These are phyloP conservation scores for Hippoglossus hippoglossus DNA, from an alignment of 2,797 vertebrate genomes.

Conservation along the genomic window DNA sequence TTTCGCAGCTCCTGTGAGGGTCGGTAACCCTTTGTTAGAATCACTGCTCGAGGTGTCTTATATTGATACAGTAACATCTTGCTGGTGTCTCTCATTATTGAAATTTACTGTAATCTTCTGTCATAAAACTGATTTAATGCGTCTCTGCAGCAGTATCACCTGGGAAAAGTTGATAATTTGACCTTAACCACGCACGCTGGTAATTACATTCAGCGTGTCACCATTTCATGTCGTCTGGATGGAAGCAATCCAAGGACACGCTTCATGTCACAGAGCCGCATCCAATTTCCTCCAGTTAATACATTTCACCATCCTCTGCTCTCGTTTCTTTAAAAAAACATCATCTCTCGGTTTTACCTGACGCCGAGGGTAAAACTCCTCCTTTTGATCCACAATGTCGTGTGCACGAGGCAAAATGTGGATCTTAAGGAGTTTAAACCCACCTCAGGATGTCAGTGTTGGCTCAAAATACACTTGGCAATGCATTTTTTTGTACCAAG, in stretches of 20 bases:
- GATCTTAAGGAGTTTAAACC: neutral
- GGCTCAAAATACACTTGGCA: conserved; percentile 23
- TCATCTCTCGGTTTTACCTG: neutral
- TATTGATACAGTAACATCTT: neutral
- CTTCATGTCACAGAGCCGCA: conserved; percentile 23
- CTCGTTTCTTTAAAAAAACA: neutral
- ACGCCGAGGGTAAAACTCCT: neutral
- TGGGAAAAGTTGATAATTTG: neutral
- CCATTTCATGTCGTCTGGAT: conserved; percentile 19
- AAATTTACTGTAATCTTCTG: neutral
- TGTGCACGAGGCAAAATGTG: neutral
- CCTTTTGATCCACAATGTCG: conserved; percentile 3
- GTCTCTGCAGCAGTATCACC: conserved; percentile 17
- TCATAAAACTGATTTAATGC: conserved; percentile 12
- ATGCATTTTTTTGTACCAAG: conserved; percentile 17
- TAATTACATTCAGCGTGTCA: conserved; percentile 21
- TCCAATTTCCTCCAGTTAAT: conserved; percentile 10
- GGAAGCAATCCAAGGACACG: conserved; percentile 20
- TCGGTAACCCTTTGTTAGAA: too few relatives aligned
- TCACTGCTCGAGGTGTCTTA: neutral
- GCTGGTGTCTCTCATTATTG: neutral
- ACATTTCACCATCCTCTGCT: conserved; percentile 3
- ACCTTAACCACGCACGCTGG: conserved; percentile 8
- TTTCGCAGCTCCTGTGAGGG: too few relatives aligned
- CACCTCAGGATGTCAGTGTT: conserved; percentile 19